Evolutionary conservation across 2,113 vertebrate genomes (phyloP), one percentile per base, ranked within the genome.

Genomic region (Cranoglanis bouderius): DNA sequence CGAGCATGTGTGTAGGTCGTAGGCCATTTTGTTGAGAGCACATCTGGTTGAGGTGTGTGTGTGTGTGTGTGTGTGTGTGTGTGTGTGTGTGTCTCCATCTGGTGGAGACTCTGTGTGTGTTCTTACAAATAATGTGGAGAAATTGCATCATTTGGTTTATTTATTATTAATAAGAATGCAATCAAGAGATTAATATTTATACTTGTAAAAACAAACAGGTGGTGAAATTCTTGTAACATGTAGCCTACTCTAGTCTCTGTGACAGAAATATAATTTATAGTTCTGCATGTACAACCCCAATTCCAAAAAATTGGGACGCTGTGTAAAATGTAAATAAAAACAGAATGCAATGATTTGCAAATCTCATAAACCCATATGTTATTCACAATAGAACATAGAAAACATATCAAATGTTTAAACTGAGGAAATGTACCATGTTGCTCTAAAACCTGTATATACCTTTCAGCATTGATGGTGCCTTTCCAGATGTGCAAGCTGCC

Each of bases 61-160:
- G 35, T 67, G 65, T 70, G 67, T 70, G 38, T 40, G 72, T 43
- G 32, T 72, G 67, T 72, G 75, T 80, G 51, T 82, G 78, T 81
- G 78, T 35, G 40, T 77, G 74, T 77, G 77, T 32, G 55, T 83
- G 81, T 83, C 81, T 40, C 81, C 81, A 61, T 83, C 81, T 83
- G 35, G 81, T 83, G 81, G 81, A n/a, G 75, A 78, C 43, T 49
- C 38, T 75, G 10, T 40, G 38, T 49, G 38, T 59, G 18, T 57
- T 57, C 24, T 40, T 26, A 24, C 14, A 57, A 57, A 35, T 38
- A 6, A 57, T 14, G 1, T 6, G 8, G 24, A n/a, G 35, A n/a
- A 46, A 43, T 43, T 19, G 26, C 82, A 49, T n/a, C 59, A 65
- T n/a, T 65, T 40, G 40, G 40, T 85, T 70, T 51, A 49, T 46